Base-by-base conservation (phyloP, 2,888 invertebrate genomes). In the Alloscopus bannaensis region DNA sequence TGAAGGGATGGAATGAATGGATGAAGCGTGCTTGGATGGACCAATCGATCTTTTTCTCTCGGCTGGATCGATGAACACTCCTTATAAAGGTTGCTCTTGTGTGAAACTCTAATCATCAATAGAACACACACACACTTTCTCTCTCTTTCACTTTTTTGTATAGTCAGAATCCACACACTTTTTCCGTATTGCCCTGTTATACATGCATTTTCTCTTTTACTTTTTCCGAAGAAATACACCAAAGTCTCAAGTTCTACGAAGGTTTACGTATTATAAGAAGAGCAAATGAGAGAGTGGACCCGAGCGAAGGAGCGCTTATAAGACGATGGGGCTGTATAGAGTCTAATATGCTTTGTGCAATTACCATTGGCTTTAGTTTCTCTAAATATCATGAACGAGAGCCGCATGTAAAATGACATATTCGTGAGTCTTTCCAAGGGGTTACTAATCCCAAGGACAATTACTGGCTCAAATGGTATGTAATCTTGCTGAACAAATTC, bases 391-490 rank as follows among this genome's bases (percentile, higher is more conserved):
- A 47, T 13, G 65, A 47, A 65, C 65, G 65, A 65, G 65, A 65
- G 65, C 26, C 47, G 65, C 65, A 65, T 65, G 65, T 47, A 47
- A 65, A 65, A 64, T 64, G 64, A 64, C 64, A 64, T 64, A 64
- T 64, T 64, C 64, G 26, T 31, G 45, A 64, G 20, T 20, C 47
- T 45, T 65, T 65, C 65, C 24, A 65, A 65, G 65, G 65, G 65
- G 65, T 65, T 65, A 65, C 65, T 65, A 65, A 65, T 65, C 65
- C 65, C 47, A 65, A 47, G 65, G 65, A 65, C 65, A 65, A 65
- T 65, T 65, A 65, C 65, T 65, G 65, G 65, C 65, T 47, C 29
- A 65, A 65, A 65, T 65, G 65, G 65, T 65, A 65, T 65, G 65
- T 65, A 65, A 65, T 65, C 65, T 65, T 28, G 65, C 47, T 47